These are phyloP conservation scores for Dasysyrphus tricinctus DNA, from an alignment of 2,888 invertebrate species.

Conservation along the genomic window DNA sequence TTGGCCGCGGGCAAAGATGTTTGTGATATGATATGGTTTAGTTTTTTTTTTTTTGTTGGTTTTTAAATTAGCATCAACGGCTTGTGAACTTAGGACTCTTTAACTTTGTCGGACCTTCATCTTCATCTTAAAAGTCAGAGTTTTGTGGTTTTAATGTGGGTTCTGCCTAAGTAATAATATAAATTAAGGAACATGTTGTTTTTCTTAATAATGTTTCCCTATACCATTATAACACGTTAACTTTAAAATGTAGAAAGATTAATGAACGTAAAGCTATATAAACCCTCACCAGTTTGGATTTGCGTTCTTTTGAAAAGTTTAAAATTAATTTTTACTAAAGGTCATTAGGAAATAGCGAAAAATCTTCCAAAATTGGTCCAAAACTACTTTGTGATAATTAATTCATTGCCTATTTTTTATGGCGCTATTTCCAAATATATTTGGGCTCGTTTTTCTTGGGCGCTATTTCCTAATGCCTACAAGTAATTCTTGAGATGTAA, in stretches of 20 bases:
- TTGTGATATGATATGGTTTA: conserved; percentile 24
- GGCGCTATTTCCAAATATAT: too few relatives aligned
- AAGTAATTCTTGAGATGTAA: too few relatives aligned
- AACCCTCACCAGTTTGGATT: background rate
- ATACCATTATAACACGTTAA: too few relatives aligned
- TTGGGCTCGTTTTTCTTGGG: too few relatives aligned
- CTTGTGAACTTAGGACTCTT: conserved; percentile 32
- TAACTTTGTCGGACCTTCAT: conserved; percentile 18
- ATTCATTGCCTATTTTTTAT: too few relatives aligned
- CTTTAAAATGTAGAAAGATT: background rate
- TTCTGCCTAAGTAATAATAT: conserved; percentile 13
- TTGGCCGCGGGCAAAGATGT: conserved; percentile 26
- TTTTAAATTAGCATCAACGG: conserved; percentile 13
- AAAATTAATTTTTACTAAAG: too few relatives aligned
- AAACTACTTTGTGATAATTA: too few relatives aligned
- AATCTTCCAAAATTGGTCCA: too few relatives aligned
- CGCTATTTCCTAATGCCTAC: too few relatives aligned
- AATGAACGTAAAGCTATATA: background rate
- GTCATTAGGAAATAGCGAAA: too few relatives aligned
- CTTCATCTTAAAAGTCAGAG: conserved; percentile 7
- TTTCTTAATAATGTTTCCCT: background rate
- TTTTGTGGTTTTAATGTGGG: conserved; percentile 29
- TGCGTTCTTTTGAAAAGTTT: background rate
- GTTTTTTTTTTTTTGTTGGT: conserved; percentile 13
- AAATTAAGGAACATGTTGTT: conserved; percentile 31